Evolutionary conservation across 2,113 vertebrate genomes (phyloP).

Genomic region (Oxyura jamaicensis): DNA sequence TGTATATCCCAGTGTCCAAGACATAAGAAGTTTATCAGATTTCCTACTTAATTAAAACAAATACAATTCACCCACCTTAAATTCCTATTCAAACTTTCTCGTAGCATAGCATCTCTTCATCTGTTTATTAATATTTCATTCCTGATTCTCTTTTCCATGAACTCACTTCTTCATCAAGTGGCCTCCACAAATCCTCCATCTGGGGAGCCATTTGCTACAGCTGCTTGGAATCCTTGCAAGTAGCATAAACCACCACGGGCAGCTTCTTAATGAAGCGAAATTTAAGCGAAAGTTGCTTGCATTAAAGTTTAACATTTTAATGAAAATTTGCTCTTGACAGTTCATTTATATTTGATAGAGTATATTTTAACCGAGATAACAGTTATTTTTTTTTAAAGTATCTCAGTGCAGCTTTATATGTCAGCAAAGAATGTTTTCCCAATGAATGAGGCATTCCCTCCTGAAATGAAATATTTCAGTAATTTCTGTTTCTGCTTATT

Average conservation of each 20-base stretch:
- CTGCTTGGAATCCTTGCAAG: neutral
- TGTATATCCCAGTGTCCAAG: neutral
- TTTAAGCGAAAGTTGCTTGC: neutral
- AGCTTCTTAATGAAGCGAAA: slow-evolving; percentile 4
- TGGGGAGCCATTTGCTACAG: neutral
- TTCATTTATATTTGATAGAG: neutral
- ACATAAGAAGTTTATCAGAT: neutral
- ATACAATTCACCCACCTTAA: neutral
- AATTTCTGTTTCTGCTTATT: neutral
- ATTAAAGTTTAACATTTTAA: neutral
- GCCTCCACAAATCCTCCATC: neutral
- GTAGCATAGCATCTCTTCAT: neutral
- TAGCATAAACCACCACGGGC: neutral
- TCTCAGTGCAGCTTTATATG: neutral
- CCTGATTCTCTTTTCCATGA: neutral
- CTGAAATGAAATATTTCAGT: neutral
- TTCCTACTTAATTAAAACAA: neutral
- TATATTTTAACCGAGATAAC: neutral
- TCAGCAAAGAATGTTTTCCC: neutral
- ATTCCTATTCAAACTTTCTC: neutral
- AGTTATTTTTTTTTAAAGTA: neutral
- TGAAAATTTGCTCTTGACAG: neutral
- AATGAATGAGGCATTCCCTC: neutral
- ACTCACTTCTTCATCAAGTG: neutral
- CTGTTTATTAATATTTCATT: slow-evolving; percentile 24